Evolutionary conservation across 2,113 vertebrate genomes (phyloP), one percentile per base, ranked within the genome.

Genomic region (Corvus moneduloides): DNA sequence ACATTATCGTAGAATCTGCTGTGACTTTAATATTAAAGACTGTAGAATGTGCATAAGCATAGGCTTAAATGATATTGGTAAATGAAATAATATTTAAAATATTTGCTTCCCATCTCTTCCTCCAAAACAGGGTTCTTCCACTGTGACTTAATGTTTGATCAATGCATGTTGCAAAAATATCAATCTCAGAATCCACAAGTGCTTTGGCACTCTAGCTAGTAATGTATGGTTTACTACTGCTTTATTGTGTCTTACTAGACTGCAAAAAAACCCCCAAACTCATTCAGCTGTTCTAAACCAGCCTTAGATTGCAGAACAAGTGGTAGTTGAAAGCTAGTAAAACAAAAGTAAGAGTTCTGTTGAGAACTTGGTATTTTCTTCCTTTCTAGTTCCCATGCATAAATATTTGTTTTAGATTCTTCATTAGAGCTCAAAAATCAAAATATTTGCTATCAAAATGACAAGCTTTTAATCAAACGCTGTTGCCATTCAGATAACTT

Each of bases 81-180:
- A 84, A 74, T 80, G 56, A 96, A 96, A 93, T 94, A n/a, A 63
- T 93, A 95, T 89, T 89, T 88, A 41, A 93, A 91, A 68, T 84
- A 94, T 58, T 95, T 93, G 67, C 93, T 97, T 95, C 46, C 84
- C 64, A 78, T 84, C 37, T 30, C 59, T 66, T 95, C 79, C 54
- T 84, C 81, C 35, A 78, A 41, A 94, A n/a, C 9, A 63, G 13
- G 7, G 2, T 89, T 92, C 33, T 69, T 84, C 22, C 37, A 58
- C 33, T 4, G 16, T 55, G 33, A 62, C 41, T 64, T 87, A 88
- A 54, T 56, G 48, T 80, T 94, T 94, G 41, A 68, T 72, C 33
- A 86, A 13, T 35, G 37, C 24, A 30, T 81, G 10, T 51, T 87
- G 62, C n/a, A 93, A 82, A 85, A 85, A 11, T 85, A 54, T 33